Evolutionary conservation across 2,113 vertebrate genomes (phyloP).

Genomic region (Oreochromis aureus): DNA sequence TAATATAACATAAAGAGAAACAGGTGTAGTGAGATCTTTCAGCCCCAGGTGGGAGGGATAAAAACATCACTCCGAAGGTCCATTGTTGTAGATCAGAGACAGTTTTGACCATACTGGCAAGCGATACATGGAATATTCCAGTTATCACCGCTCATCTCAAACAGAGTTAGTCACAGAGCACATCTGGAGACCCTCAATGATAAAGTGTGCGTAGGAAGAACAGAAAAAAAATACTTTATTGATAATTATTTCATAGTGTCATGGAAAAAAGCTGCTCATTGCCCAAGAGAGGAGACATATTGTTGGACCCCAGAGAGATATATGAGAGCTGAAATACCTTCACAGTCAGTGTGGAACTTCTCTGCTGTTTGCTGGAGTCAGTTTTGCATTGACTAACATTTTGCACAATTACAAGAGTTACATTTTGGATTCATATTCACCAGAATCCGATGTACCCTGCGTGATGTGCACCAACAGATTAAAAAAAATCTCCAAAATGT

Average conservation of each 20-base stretch:
- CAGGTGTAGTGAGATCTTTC: neutral
- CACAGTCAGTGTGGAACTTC: neutral
- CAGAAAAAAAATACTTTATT: conserved; percentile 39
- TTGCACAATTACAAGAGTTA: neutral
- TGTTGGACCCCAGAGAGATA: conserved; percentile 23
- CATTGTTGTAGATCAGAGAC: conserved; percentile 41
- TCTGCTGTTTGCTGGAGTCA: neutral
- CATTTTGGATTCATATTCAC: neutral
- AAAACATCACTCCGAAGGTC: conserved; percentile 40
- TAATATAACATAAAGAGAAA: neutral
- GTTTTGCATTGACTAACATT: neutral
- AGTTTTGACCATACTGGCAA: conserved; percentile 32
- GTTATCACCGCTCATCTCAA: conserved; percentile 21
- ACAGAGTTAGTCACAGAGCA: conserved; percentile 39
- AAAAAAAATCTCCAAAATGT: neutral
- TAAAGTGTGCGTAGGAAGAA: conserved; percentile 35
- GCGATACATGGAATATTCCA: conserved; percentile 44
- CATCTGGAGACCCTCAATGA: conserved; percentile 62
- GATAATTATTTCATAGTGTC: conserved; percentile 35
- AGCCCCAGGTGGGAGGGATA: conserved; percentile 49
- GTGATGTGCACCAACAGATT: neutral
- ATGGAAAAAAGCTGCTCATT: neutral
- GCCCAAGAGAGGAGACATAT: conserved; percentile 19
- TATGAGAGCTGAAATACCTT: conserved; percentile 7
- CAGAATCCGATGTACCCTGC: neutral